Conservation (phyloP, 2,797 vertebrate genomes). For the Sternotherus odoratus region DNA sequence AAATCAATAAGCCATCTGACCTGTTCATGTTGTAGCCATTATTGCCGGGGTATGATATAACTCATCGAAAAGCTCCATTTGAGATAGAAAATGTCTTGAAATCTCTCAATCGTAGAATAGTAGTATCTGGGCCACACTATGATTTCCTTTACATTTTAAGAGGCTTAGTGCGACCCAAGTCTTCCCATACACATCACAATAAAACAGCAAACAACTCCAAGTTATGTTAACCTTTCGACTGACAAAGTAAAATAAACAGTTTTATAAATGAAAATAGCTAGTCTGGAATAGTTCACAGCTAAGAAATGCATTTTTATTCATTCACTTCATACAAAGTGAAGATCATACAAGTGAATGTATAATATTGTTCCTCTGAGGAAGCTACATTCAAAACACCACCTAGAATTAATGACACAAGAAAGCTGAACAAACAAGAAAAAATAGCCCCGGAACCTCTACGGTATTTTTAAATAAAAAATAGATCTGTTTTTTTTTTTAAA, state of each 20-base stretch:
- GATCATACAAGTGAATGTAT: slow-evolving; percentile 78
- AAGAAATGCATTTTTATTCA: slow-evolving; percentile 84
- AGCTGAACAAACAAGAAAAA: slow-evolving; percentile 59
- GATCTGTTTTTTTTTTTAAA: slow-evolving; percentile 1
- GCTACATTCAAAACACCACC: slow-evolving; percentile 53
- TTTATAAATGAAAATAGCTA: slow-evolving; percentile 83
- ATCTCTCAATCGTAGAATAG: neutral
- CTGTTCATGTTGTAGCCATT: neutral
- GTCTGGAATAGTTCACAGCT: slow-evolving; percentile 76
- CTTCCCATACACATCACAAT: neutral
- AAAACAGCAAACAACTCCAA: slow-evolving; percentile 68
- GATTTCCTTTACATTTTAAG: neutral
- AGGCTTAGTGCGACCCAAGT: neutral
- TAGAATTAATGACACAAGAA: slow-evolving; percentile 73
- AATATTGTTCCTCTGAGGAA: slow-evolving; percentile 75
- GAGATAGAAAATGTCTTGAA: neutral
- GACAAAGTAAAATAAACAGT: slow-evolving; percentile 82
- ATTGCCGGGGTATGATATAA: neutral
- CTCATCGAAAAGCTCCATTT: slow-evolving; percentile 13
- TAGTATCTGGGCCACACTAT: neutral
- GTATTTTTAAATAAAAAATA: slow-evolving; percentile 42
- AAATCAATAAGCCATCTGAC: neutral
- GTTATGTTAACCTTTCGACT: slow-evolving; percentile 82
- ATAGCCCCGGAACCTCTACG: slow-evolving; percentile 13
- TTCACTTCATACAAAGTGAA: slow-evolving; percentile 81